phyloP scores from a whole-genome alignment of 2,113 vertebrate genomes.

The Pseudorhombus dupliciocellatus region DNA sequence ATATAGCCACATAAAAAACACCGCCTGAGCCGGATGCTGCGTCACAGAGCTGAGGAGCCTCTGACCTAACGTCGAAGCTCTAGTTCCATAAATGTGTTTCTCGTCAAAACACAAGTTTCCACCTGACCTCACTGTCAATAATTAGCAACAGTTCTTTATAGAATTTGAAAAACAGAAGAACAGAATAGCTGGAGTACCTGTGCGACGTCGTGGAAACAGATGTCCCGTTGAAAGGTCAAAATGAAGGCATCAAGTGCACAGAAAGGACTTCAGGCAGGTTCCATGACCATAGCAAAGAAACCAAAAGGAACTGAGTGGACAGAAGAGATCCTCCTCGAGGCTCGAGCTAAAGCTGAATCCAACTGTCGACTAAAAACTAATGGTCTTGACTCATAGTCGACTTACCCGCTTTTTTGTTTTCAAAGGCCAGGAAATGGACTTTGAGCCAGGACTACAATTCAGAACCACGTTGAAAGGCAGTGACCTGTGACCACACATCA shows the following conservation, averaged over 20 bases:
- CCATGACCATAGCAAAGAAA: too few relatives aligned
- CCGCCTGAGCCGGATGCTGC: not conserved
- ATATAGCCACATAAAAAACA: not conserved
- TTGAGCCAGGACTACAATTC: not conserved
- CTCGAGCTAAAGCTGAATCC: not conserved
- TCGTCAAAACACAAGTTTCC: constrained; percentile 22
- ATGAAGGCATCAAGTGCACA: too few relatives aligned
- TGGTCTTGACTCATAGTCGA: not conserved
- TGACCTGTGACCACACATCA: not conserved
- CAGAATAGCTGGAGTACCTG: too few relatives aligned
- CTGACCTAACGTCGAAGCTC: not conserved
- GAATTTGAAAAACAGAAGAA: too few relatives aligned
- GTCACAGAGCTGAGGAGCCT: not conserved
- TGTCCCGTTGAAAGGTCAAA: too few relatives aligned
- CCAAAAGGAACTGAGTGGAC: too few relatives aligned
- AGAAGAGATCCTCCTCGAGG: too few relatives aligned
- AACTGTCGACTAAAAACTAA: too few relatives aligned
- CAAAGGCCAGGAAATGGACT: not conserved
- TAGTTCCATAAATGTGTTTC: constrained; percentile 14
- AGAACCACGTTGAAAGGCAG: too few relatives aligned
- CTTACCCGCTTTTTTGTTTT: not conserved
- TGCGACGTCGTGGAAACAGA: too few relatives aligned
- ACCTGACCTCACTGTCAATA: not conserved
- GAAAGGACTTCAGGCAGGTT: too few relatives aligned
- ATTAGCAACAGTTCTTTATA: too few relatives aligned